These are phyloP conservation scores for Hypotaenidia okinawae DNA, from an alignment of 2,797 vertebrate genomes.

Conservation along the genomic window DNA sequence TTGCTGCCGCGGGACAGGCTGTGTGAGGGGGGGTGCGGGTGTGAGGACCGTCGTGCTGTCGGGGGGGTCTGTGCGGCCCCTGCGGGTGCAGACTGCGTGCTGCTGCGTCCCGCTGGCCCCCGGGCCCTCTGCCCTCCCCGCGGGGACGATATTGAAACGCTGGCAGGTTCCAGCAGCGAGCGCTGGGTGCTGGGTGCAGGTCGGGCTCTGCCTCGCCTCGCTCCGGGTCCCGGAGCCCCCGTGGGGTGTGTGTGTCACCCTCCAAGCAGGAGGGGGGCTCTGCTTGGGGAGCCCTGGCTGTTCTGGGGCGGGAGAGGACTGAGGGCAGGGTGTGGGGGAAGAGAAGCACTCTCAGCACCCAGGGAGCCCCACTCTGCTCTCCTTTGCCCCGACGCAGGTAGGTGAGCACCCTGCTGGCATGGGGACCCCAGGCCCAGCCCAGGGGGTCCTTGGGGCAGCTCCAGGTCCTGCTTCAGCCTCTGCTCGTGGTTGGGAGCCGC, in stretches of 20 bases:
- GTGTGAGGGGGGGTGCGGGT: neutral
- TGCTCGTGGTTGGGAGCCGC: neutral
- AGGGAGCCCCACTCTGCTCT: neutral
- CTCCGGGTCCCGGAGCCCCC: neutral
- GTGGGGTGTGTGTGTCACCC: rapidly evolving
- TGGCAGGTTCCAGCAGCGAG: rapidly evolving
- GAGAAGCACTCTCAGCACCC: neutral
- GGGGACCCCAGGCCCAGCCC: too few relatives aligned
- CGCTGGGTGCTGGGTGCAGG: neutral
- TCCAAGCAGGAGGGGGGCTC: rapidly evolving
- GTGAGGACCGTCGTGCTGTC: too few relatives aligned
- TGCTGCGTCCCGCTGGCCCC: neutral
- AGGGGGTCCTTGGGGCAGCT: neutral
- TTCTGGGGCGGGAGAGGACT: neutral
- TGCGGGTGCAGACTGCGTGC: too few relatives aligned
- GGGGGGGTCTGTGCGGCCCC: too few relatives aligned
- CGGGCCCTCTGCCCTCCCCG: neutral
- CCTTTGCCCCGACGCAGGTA: too few relatives aligned
- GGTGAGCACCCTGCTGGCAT: neutral
- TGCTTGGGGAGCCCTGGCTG: neutral
- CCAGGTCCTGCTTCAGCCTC: rapidly evolving
- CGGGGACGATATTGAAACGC: neutral
- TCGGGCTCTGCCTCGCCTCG: neutral
- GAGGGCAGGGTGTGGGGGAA: too few relatives aligned
- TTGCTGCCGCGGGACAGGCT: neutral